Conservation (phyloP, 2,113 vertebrate genomes). For the Melanerpes formicivorus region DNA sequence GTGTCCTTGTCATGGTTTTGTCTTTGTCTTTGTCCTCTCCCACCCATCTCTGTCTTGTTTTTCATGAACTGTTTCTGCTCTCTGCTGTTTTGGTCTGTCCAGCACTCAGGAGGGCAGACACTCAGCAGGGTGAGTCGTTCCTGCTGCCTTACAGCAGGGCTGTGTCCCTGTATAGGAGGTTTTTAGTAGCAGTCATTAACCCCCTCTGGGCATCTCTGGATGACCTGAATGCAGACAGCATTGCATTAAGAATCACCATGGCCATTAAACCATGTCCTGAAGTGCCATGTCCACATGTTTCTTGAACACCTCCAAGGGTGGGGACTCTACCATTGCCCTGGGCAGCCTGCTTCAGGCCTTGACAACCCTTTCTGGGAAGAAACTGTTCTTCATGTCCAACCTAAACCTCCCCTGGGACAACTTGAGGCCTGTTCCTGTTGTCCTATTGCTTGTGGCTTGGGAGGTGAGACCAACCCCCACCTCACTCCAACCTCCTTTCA, state of each 20-base stretch:
- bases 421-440: background rate
- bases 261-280: too few species aligned
- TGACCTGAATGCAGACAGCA: background rate
- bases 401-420: background rate
- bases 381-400: background rate
- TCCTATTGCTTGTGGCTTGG: too few species aligned
- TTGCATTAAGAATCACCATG: background rate
- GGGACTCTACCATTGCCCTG: background rate
- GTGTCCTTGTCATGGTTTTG: background rate
- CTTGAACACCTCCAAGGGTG: background rate
- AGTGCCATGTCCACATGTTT: background rate
- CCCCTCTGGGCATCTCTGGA: background rate
- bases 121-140: background rate
- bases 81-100: background rate
- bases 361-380: background rate
- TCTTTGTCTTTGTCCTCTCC: background rate
- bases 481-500: too few species aligned
- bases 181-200: background rate
- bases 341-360: background rate
- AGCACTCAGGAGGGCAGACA: background rate
- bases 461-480: too few species aligned
- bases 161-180: fast-evolving
- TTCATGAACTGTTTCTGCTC: background rate
- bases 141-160: background rate
- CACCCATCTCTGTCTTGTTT: background rate